A percentile compares a stretch with the other conserved stretches of the same genome.
Conservation (phyloP, 2,888 invertebrate genomes). For the Capitulum mitella region DNA sequence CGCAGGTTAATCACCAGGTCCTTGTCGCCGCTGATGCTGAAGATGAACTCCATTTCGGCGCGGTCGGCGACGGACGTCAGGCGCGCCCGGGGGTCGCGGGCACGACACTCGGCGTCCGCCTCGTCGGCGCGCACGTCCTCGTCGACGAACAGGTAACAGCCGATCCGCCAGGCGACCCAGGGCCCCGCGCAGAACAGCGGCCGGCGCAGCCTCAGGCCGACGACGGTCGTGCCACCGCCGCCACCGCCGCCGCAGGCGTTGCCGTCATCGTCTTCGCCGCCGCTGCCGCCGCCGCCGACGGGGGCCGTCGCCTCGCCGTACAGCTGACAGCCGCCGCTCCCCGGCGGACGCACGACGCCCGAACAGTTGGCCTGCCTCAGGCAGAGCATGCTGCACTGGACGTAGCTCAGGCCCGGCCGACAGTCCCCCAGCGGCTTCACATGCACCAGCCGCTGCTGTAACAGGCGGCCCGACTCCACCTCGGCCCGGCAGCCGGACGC, state of each 20-base stretch:
- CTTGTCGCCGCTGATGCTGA: background rate
- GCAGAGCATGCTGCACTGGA: background rate
- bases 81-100: background rate
- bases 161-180: background rate
- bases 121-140: background rate
- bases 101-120: background rate
- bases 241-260: background rate
- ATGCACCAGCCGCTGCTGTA: background rate
- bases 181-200: background rate
- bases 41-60: background rate
- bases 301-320: background rate
- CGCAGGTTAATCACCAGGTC: background rate
- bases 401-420: background rate
- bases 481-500: background rate
- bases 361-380: background rate
- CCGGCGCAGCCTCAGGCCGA: background rate
- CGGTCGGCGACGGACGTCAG: background rate
- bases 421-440: background rate
- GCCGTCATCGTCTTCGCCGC: too few species aligned
- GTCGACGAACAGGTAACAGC: background rate
- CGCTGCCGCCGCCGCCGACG: background rate
- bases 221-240: background rate
- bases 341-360: background rate
- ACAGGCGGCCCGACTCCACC: background rate
- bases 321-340: background rate